phyloP scores from a whole-genome alignment of 2,113 vertebrate genomes.

The Boulengeromyrus knoepffleri region DNA sequence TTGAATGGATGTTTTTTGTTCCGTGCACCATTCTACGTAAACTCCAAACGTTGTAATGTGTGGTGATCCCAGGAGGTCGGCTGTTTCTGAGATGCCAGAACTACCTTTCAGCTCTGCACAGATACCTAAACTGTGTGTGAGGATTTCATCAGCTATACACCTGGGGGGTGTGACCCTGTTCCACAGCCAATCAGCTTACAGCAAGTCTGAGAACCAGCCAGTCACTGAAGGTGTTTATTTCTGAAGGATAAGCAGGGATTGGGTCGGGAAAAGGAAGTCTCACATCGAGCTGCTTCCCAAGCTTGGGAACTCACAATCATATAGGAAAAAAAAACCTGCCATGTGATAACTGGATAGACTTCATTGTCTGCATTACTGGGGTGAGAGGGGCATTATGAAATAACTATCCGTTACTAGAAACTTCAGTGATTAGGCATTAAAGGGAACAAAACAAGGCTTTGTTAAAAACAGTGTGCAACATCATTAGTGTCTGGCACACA shows the following conservation, averaged over 20 bases:
- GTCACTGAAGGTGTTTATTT: not conserved
- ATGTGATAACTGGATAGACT: not conserved
- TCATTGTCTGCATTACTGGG: not conserved
- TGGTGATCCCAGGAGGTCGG: not conserved
- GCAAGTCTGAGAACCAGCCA: not conserved
- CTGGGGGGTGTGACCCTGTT: not conserved
- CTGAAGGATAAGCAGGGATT: not conserved
- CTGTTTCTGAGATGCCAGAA: not conserved
- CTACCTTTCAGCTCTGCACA: not conserved
- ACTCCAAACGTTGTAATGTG: not conserved
- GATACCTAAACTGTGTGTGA: not conserved
- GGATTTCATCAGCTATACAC: not conserved
- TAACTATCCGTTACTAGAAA: not conserved
- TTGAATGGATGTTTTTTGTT: not conserved
- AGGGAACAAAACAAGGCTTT: not conserved
- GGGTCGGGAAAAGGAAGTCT: not conserved
- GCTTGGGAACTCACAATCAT: not conserved
- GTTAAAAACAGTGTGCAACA: not conserved
- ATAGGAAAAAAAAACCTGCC: not conserved
- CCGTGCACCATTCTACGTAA: not conserved
- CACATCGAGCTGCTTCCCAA: not conserved
- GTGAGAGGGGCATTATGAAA: not conserved
- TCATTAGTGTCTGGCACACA: not conserved
- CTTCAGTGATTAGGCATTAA: not conserved
- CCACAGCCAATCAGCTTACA: not conserved